Base-by-base conservation (phyloP, 2,113 vertebrate genomes). In the Nyctibius bracteatus region DNA sequence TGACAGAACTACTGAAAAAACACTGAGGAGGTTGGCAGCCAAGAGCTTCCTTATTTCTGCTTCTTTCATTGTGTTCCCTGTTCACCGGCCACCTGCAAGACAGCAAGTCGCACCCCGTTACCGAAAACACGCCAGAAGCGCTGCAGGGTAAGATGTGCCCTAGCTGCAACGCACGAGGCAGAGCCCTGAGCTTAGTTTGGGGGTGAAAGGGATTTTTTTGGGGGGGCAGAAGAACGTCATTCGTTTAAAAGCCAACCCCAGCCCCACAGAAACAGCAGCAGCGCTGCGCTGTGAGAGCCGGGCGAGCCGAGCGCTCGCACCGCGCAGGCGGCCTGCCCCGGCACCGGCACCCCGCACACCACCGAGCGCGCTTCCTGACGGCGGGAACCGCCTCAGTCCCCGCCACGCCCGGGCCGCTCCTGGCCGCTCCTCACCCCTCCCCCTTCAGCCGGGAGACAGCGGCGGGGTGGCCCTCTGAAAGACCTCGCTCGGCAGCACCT, bases 31-130 rank as follows among this genome's bases (percentile, higher is more conserved):
- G 96, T 99, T 99, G 63, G 98, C 96, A 66, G 98, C 98, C 30
- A 98, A 96, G 81, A 99, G 98, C 96, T 98, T 98, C 96, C 98
- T 93, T 59, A 99, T 97, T 39, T 99, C 99, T 28, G 97, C 97
- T 91, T 99, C 99, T 98, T 98, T 99, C 99, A 99, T 99, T 49
- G 43, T 65, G 93, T 5, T 11, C 84, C 65, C 89, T 41, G 37
- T n/a, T 8, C 33, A 25, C 31, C 62, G 17, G 25, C 47, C 96
- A 81, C 91, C 96, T 96, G 94, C 88, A 63, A 97, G 31, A 96
- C 95, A 95, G n/a, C 67, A 67, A 90, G 90, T 13, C 20, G 10
- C 44, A 13, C 16, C 33, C 82, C 39, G 23, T 54, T 12, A 94
- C 22, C 9, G 4, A 14, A 14, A 43, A 6, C n/a, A 9, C 10